These are phyloP conservation scores for Cololabis saira DNA, from an alignment of 2,113 vertebrate species.

Conservation along the genomic window DNA sequence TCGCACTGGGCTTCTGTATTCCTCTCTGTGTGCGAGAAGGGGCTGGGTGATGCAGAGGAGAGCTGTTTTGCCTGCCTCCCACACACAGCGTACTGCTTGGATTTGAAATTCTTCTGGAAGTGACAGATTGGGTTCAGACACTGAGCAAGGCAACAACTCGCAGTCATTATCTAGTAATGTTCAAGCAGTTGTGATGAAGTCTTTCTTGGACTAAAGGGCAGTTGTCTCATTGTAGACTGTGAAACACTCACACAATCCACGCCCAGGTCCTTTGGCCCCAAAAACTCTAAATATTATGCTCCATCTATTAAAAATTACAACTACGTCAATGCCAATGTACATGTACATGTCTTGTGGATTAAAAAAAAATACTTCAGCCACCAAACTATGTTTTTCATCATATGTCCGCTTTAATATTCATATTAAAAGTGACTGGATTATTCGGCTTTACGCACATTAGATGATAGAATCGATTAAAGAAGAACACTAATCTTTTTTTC, in stretches of 20 bases:
- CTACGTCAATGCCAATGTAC: background rate
- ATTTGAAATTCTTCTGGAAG: constrained; percentile 64
- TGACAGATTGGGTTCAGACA: constrained; percentile 77
- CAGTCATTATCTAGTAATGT: constrained; percentile 67
- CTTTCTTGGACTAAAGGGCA: constrained; percentile 34
- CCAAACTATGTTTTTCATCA: too few relatives aligned
- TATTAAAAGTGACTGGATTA: too few relatives aligned
- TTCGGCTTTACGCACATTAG: too few relatives aligned
- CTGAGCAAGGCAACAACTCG: constrained; percentile 60
- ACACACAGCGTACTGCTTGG: constrained; percentile 40
- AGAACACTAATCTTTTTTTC: too few relatives aligned
- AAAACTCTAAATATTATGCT: too few relatives aligned
- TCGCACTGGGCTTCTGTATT: constrained; percentile 18
- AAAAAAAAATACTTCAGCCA: too few relatives aligned
- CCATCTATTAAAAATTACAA: too few relatives aligned
- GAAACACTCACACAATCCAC: background rate
- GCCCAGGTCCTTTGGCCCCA: too few relatives aligned
- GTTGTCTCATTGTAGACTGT: constrained; percentile 31
- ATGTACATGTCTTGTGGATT: too few relatives aligned
- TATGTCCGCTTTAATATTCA: too few relatives aligned
- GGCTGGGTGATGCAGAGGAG: constrained; percentile 33
- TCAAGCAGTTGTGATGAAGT: constrained; percentile 44
- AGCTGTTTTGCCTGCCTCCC: constrained; percentile 47
- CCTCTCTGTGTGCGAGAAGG: background rate
- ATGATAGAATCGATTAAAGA: too few relatives aligned